Base-by-base conservation (phyloP, 2,113 vertebrate genomes). In the Oreochromis tanganicae region DNA sequence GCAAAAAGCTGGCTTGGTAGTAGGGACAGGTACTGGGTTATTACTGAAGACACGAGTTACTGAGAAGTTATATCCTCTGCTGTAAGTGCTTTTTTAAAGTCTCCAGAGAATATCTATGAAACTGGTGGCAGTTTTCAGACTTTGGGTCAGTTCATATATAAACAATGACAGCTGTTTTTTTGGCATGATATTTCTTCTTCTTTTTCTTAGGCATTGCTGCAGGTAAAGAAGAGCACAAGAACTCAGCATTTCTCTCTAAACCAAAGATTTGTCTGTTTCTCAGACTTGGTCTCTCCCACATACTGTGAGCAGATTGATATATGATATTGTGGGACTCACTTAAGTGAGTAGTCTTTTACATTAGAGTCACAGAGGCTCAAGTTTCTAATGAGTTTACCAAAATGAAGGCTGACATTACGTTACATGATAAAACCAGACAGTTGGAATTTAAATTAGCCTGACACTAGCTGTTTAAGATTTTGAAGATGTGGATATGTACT, bases 1-100 rank as follows among this genome's bases (percentile, higher is more conserved):
- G 46, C 12, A 52, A 48, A 78, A 78, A 10, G 83, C 88, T 5
- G 80, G 80, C 90, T 75, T 12, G 16, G 46, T 78, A 48, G 61
- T 57, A 54, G 73, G 73, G 85, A 54, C 80, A 90, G 63, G 86
- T 86, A 85, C 82, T 59, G 81, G 79, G 82, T 88, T 59, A 73
- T 66, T 78, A 82, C 32, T 17, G 87, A 92, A 83, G 68, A 34
- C 81, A 89, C 36, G 24, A 61, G 36, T 79, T 73, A 38, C 11
- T 81, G 52, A 52, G 73, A 68, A 87, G 84, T 41, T 87, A 63
- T 24, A 89, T 59, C 71, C 54, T n/a, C 41, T 41, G 11, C 13
- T 41, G 57, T 14, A 36, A 57, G 19, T 50, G 48, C 9, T 24
- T 54, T 79, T 79, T 17, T 56, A 34, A 43, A 79, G 21, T 46